These are phyloP conservation scores for Nematolebias whitei DNA, from an alignment of 2,113 vertebrate species.

Conservation along the genomic window DNA sequence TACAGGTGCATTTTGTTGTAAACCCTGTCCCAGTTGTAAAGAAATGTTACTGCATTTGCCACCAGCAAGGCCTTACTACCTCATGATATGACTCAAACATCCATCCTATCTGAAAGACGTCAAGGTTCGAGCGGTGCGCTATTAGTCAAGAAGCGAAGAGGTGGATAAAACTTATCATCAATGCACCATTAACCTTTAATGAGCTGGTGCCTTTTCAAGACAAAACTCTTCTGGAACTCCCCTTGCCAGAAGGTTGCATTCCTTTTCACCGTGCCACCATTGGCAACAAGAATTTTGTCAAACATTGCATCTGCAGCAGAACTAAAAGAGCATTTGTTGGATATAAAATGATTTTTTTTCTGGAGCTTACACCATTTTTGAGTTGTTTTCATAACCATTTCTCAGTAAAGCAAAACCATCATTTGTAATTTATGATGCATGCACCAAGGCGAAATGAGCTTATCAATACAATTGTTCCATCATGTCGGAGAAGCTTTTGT, in stretches of 20 bases:
- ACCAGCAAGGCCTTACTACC: conserved; percentile 7
- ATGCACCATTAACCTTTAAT: conserved; percentile 69
- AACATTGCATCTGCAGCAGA: conserved; percentile 10
- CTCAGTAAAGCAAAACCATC: background rate
- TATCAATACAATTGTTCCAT: conserved; percentile 44
- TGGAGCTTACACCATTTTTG: conserved; percentile 9
- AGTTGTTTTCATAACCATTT: conserved; percentile 8
- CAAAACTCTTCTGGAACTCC: conserved; percentile 55
- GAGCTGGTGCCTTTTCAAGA: conserved; percentile 58
- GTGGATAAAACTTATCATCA: conserved; percentile 59
- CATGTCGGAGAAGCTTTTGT: conserved; percentile 39
- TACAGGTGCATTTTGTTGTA: conserved; percentile 36
- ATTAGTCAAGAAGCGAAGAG: conserved; percentile 49
- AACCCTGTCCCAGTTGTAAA: conserved; percentile 30
- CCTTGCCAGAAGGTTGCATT: conserved; percentile 25
- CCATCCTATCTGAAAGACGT: conserved; percentile 46
- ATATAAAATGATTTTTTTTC: background rate
- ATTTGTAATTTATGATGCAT: conserved; percentile 40
- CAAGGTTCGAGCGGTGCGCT: conserved; percentile 32
- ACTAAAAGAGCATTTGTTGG: conserved; percentile 7
- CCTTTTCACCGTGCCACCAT: conserved; percentile 7
- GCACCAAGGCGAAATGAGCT: conserved; percentile 23
- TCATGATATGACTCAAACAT: conserved; percentile 23
- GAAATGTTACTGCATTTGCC: conserved; percentile 1
- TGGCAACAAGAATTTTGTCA: conserved; percentile 34